These are phyloP conservation scores for Sigmodon hispidus DNA, from an alignment of 2,113 vertebrate species.

Conservation along the genomic window DNA sequence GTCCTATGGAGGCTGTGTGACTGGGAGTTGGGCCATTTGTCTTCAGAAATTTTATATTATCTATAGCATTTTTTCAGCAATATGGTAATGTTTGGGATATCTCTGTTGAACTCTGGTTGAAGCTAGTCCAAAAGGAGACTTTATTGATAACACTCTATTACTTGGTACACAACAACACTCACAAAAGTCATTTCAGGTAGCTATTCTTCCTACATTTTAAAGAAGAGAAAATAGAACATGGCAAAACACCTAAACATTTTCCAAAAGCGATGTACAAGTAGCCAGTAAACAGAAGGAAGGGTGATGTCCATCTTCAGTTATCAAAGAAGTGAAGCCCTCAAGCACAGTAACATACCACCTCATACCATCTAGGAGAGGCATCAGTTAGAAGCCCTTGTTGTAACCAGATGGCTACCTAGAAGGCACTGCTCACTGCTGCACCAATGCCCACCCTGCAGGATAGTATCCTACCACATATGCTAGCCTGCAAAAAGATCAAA, in stretches of 20 bases:
- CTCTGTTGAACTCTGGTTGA: not conserved
- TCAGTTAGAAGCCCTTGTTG: not conserved
- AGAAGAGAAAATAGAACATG: not conserved
- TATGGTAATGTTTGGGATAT: not conserved
- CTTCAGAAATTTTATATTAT: not conserved
- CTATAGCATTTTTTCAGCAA: not conserved
- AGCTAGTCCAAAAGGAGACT: not conserved
- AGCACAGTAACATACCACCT: too few species aligned
- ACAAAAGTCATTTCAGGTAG: not conserved
- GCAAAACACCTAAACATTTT: not conserved
- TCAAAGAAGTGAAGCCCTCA: not conserved
- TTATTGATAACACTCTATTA: not conserved
- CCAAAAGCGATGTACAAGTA: not conserved
- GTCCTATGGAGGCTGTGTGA: not conserved
- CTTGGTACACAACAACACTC: too few species aligned
- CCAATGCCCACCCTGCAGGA: not conserved
- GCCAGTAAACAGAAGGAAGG: not conserved
- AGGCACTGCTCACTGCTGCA: not conserved
- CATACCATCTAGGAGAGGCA: too few species aligned
- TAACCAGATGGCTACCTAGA: not conserved
- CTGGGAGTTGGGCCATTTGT: not conserved
- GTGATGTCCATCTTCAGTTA: not conserved
- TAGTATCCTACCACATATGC: not conserved
- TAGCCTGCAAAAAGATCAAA: not conserved
- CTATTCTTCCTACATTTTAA: not conserved